Evolutionary conservation across 2,113 vertebrate species (phyloP), one percentile per base, ranked within the genome.

Genomic region (Proteles cristata): DNA sequence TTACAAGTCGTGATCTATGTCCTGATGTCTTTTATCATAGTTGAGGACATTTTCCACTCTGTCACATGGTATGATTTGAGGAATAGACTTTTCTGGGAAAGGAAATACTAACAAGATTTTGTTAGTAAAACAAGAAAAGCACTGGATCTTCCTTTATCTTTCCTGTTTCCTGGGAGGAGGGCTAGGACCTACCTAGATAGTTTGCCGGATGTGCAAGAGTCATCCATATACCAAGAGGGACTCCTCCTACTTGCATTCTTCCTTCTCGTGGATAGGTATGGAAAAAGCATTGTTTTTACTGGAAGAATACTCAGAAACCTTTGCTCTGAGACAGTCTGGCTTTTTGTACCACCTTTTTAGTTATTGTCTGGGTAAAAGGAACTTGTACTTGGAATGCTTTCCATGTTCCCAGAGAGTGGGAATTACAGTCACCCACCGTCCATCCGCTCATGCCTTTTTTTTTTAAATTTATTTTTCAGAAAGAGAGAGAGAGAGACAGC

Each of bases 21-120:
- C 63, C 55, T 23, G 68, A 73, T 84, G 19, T 45, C 15, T 95
- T 68, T 80, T 11, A 66, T 43, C 17, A 88, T 4, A 21, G 19
- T 61, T 95, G 17, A 63, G 43, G 39, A n/a, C 14, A 93, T 88
- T 65, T 61, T 91, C 23, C 26, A 85, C 1, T 93, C 9, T 26
- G 28, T 33, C 17, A 35, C 45, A 77, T 48, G 61, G 19, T 10
- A 77, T 63, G 15, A 26, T 69, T 69, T 53, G 23, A 95, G 48
- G 7, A 88, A 90, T 1, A 71, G 15, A 33, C 1, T 23, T 43
- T 92, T n/a, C 5, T 10, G 31, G 8, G 6, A 33, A 76, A 73
- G 26, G 17, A 48, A 93, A 84, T 35, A 65, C 9, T 65, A 16
- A 66, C 0, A 83, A 68, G 33, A 94, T 11, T 63, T 48, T 33